Evolutionary conservation across 2,888 invertebrate species (phyloP), one percentile per base, ranked within the genome.

Genomic region (Caradrina clavipalpis): DNA sequence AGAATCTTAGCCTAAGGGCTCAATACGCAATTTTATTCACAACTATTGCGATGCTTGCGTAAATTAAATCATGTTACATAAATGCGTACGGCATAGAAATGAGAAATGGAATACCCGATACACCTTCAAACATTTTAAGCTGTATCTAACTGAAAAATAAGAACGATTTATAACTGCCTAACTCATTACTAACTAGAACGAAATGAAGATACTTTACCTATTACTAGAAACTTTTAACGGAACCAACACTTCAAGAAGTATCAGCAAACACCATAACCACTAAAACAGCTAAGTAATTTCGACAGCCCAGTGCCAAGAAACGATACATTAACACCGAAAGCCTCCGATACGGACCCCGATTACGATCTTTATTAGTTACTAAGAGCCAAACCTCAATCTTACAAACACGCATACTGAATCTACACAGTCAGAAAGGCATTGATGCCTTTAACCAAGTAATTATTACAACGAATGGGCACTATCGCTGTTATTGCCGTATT

Each of bases 381-480:
- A 66, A 62, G 19, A 59, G 31, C 11, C 11, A 39, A 51, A 79
- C 56, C 54, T 56, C 58, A 74, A 63, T 53, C 53, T 61, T 31
- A 45, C 47, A 47, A 69, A 74, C 42, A 59, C 17, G 35, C 22
- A 49, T 45, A 71, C 54, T 77, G 73, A 74, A 77, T 77, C 53
- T 55, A 45, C 50, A 51, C 39, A 19, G 60, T 26, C 13, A 51
- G 64, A 65, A 66, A 65, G 53, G 53, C 74, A 69, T 49, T 31
- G 58, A 57, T 31, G 60, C 58, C 69, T 78, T 66, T 70, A 66
- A 75, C 82, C 66, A 66, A 83, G 78, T 87, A 86, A 89, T 88
- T 86, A 87, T 83, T 78, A 72, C 74, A 83, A 81, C 84, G 86
- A 87, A 84, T 85, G 80, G 79, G 72, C 81, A 84, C 84, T 87